phyloP scores from a whole-genome alignment of 1,140 invertebrate genomes.

The Pogonus chalceus region DNA sequence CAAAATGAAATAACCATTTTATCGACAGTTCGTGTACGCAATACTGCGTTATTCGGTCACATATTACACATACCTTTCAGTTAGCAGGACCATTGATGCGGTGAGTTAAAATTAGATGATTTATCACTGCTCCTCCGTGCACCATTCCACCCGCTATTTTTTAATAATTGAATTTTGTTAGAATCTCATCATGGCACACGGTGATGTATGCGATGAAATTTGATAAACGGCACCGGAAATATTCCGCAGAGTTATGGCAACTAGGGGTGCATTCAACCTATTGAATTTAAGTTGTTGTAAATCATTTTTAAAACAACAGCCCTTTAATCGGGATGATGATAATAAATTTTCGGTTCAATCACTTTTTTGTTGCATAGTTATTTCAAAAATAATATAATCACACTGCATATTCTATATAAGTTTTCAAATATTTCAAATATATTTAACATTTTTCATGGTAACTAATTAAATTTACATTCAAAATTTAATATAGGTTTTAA shows the following conservation, averaged over 20 bases:
- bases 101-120: neutral
- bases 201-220: neutral
- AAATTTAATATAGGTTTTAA: too few relatives aligned
- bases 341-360: neutral
- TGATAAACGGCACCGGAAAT: neutral
- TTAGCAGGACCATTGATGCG: neutral
- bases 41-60: neutral
- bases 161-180: neutral
- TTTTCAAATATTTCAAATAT: too few relatives aligned
- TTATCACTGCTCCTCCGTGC: too few relatives aligned
- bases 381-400: too few relatives aligned
- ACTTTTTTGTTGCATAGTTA: neutral
- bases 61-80: neutral
- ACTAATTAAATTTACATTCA: too few relatives aligned
- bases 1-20: neutral
- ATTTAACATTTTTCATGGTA: too few relatives aligned
- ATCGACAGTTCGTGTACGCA: neutral
- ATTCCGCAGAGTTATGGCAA: neutral
- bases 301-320: neutral
- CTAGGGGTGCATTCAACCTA: too few relatives aligned
- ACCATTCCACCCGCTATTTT: neutral
- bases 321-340: neutral
- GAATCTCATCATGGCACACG: neutral
- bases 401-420: too few relatives aligned
- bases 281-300: neutral